phyloP scores from a whole-genome alignment of 2,113 vertebrate species.

The Phalacrocorax carbo region DNA sequence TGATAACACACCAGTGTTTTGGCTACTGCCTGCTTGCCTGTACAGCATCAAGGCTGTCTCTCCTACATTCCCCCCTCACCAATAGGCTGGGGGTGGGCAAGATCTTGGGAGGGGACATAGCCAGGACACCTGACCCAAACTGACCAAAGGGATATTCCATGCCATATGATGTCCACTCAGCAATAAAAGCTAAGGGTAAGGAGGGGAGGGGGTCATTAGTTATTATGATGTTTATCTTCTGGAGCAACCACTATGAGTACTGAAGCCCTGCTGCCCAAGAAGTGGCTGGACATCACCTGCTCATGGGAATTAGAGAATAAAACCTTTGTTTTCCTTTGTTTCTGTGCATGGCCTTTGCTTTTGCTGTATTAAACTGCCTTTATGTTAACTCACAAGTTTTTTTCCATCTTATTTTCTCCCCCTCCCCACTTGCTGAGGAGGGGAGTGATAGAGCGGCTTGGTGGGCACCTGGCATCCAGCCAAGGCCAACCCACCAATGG shows the following conservation, averaged over 20 bases:
- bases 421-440: not conserved
- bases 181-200: not conserved
- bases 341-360: not conserved
- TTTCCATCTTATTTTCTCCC: not conserved
- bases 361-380: not conserved
- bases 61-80: not conserved
- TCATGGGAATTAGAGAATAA: not conserved
- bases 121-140: not conserved
- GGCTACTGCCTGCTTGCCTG: not conserved
- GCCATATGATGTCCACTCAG: not conserved
- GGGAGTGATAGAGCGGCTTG: not conserved
- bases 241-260: fast-evolving
- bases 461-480: not conserved
- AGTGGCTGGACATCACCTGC: not conserved
- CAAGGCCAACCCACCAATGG: not conserved
- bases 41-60: not conserved
- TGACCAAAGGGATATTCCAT: not conserved
- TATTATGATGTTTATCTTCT: not conserved
- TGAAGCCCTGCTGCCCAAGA: not conserved
- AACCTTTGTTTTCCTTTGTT: not conserved
- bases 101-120: not conserved
- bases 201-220: no score
- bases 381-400: not conserved
- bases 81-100: not conserved
- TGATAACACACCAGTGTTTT: not conserved